Evolutionary conservation across 2,113 vertebrate species (phyloP).

Genomic region (Neofelis nebulosa): DNA sequence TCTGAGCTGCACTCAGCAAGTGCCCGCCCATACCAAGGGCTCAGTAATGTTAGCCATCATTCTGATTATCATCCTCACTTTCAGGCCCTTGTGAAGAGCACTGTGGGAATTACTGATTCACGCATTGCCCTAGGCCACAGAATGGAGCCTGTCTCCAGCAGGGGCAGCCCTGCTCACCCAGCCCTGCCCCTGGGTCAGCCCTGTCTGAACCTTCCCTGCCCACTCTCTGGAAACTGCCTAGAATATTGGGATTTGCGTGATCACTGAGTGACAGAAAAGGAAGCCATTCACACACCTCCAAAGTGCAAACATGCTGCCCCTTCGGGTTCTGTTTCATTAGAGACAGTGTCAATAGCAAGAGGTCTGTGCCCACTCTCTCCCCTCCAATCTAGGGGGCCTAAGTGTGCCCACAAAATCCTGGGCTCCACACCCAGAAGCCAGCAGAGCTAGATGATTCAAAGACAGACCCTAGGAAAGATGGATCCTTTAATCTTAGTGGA

Average conservation of each 20-base stretch:
- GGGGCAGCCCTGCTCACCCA: not conserved
- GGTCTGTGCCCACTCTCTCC: not conserved
- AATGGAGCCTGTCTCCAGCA: not conserved
- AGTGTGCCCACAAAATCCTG: not conserved
- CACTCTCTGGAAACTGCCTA: not conserved
- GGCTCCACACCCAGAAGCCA: not conserved
- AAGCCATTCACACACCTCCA: not conserved
- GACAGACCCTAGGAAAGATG: not conserved
- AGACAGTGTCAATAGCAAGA: not conserved
- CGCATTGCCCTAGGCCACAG: fast-evolving
- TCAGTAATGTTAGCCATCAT: not conserved
- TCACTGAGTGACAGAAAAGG: not conserved
- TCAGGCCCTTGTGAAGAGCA: not conserved
- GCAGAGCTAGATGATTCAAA: not conserved
- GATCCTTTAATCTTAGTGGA: not conserved
- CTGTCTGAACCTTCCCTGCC: not conserved
- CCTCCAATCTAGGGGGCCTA: not conserved
- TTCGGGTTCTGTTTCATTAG: not conserved
- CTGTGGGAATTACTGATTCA: not conserved
- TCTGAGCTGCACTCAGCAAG: not conserved
- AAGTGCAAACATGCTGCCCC: not conserved
- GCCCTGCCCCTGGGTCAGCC: not conserved
- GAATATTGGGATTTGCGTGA: not conserved
- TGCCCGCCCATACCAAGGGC: not conserved
- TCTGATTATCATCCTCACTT: not conserved